Evolutionary conservation across 2,888 invertebrate genomes (phyloP).

Genomic region (Dryomyza anilis): DNA sequence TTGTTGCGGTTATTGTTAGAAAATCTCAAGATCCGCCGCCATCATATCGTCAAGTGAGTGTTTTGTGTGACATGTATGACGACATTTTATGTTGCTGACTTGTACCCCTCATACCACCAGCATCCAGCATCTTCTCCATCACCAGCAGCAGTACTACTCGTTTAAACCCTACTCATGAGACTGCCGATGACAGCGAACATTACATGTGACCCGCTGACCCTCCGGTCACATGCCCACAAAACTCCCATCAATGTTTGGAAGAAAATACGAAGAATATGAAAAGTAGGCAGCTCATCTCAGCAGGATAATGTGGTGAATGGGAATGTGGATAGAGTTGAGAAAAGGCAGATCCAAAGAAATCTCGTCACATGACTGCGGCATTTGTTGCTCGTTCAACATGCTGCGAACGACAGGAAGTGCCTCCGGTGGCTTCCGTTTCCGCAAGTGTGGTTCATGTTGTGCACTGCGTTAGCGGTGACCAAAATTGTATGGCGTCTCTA

Average conservation of each 20-base stretch:
- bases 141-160: not conserved
- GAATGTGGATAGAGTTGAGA: not conserved
- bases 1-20: not conserved
- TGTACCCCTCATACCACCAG: not conserved
- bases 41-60: not conserved
- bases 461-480: not conserved
- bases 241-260: not conserved
- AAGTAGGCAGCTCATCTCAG: too few relatives aligned
- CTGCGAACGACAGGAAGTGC: constrained; percentile 22
- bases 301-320: too few relatives aligned
- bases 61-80: not conserved
- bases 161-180: not conserved
- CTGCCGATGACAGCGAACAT: too few relatives aligned
- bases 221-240: too few relatives aligned
- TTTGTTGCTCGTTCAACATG: constrained; percentile 23
- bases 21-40: not conserved
- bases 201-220: not conserved
- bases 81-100: not conserved
- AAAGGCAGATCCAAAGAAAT: not conserved
- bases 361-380: constrained; percentile 15
- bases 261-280: not conserved
- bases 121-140: not conserved
- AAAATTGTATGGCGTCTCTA: too few relatives aligned
- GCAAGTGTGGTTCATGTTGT: not conserved
- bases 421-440: not conserved